Evolutionary conservation across 2,113 vertebrate species (phyloP).

Genomic region (Anas platyrhynchos): DNA sequence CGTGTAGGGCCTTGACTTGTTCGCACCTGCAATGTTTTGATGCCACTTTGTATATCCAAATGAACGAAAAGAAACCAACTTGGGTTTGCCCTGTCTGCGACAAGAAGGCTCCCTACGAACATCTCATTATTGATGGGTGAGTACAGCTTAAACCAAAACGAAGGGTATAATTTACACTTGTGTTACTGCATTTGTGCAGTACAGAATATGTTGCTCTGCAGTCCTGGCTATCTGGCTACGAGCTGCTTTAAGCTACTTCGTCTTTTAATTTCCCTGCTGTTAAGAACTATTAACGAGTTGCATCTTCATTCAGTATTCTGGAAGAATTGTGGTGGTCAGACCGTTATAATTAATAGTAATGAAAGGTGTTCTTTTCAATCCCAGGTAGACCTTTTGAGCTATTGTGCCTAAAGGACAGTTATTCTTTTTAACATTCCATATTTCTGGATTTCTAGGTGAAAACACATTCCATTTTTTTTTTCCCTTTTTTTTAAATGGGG

Average conservation of each 20-base stretch:
- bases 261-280: background rate
- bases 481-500: background rate
- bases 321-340: background rate
- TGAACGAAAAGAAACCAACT: constrained; percentile 99
- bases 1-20: constrained; percentile 94
- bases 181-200: background rate
- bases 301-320: background rate
- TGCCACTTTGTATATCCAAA: constrained; percentile 97
- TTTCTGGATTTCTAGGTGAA: background rate
- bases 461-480: background rate
- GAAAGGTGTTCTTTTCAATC: background rate
- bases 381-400: background rate
- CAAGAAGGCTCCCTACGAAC: constrained; percentile 97
- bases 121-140: constrained; percentile 98
- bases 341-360: too few species aligned
- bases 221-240: background rate
- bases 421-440: background rate
- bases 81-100: constrained; percentile 99
- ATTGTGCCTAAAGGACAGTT: background rate
- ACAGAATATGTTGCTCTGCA: background rate
- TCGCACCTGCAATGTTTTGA: constrained; percentile 99
- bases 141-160: background rate
- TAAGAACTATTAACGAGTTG: background rate
- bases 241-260: background rate
- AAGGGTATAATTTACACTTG: background rate